Conservation (phyloP, 2,113 vertebrate genomes). For the Urocitellus parryii region DNA sequence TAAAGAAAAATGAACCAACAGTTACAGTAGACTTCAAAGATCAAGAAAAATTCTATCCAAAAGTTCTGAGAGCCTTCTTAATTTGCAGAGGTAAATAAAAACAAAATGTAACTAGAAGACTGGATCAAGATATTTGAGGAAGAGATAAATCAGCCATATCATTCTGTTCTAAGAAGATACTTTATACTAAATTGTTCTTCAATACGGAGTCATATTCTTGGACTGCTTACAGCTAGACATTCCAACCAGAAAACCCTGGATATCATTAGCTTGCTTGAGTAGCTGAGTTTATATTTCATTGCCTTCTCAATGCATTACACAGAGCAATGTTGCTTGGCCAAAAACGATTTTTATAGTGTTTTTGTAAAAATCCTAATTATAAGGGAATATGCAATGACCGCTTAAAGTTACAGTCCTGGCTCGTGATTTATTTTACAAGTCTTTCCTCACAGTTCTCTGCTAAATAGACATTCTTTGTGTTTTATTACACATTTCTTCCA, state of each 20-base stretch:
- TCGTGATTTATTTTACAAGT: constrained; percentile 88
- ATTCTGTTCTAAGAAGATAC: neutral
- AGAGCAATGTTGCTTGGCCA: constrained; percentile 70
- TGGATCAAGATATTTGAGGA: neutral
- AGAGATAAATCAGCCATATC: neutral
- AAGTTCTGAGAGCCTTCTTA: neutral
- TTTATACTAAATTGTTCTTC: neutral
- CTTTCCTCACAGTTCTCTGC: constrained; percentile 82
- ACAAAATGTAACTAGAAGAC: neutral
- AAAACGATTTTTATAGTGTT: constrained; percentile 81
- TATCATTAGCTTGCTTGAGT: constrained; percentile 76
- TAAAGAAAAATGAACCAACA: neutral
- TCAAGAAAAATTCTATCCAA: neutral
- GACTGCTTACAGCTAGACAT: constrained; percentile 35
- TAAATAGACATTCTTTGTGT: constrained; percentile 86
- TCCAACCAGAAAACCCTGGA: constrained; percentile 43
- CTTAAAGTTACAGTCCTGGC: constrained; percentile 71
- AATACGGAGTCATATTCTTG: constrained; percentile 33
- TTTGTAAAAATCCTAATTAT: constrained; percentile 82
- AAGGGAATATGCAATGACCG: constrained; percentile 81
- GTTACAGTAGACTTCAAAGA: neutral
- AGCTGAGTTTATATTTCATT: constrained; percentile 80
- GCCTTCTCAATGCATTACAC: constrained; percentile 75
- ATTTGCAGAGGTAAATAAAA: neutral
- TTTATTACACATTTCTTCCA: constrained; percentile 88